Conservation (phyloP, 2,797 vertebrate species). For the Pelochelys cantorii region DNA sequence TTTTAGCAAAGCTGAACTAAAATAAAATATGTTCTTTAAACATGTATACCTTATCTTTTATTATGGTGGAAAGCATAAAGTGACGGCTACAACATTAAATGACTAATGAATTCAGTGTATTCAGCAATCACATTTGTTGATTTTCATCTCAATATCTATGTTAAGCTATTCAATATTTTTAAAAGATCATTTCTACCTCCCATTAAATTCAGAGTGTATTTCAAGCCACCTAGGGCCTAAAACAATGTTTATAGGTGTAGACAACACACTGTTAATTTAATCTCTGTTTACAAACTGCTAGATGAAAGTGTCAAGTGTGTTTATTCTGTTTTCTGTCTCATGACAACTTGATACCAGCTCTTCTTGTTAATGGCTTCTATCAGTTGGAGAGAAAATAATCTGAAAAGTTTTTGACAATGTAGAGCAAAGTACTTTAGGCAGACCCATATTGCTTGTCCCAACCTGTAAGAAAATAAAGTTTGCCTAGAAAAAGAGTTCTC, state of each 20-base stretch:
- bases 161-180: neutral
- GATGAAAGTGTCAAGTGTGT: conserved; percentile 51
- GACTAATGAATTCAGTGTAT: neutral
- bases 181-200: neutral
- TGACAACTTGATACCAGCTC: conserved; percentile 28
- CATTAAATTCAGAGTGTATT: conserved; percentile 19
- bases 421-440: neutral
- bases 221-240: conserved; percentile 15
- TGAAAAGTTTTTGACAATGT: conserved; percentile 30
- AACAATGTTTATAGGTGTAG: conserved; percentile 54
- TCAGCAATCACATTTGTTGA: fast-evolving
- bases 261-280: conserved; percentile 54
- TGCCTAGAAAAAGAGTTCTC: neutral
- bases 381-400: neutral
- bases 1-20: neutral
- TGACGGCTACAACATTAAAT: neutral
- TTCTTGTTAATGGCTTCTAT: conserved; percentile 36
- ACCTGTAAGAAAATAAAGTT: neutral
- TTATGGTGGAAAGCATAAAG: neutral
- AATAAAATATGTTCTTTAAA: neutral
- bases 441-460: neutral
- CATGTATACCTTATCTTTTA: neutral
- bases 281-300: conserved; percentile 67
- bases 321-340: conserved; percentile 52
- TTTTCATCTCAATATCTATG: neutral